Evolutionary conservation across 1,140 invertebrate species (phyloP).

Genomic region (Drosophila albomicans): DNA sequence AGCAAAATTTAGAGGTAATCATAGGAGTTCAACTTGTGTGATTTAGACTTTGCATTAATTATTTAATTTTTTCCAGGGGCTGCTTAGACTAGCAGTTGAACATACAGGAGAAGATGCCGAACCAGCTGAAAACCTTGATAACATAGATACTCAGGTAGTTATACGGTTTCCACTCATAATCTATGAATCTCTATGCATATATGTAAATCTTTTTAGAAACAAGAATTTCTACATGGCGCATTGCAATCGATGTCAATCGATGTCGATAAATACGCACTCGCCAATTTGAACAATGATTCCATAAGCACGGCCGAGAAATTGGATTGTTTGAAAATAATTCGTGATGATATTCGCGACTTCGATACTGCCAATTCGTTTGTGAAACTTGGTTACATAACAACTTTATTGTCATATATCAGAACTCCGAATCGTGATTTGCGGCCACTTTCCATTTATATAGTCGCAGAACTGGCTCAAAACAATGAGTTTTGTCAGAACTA

Average conservation of each 20-base stretch:
- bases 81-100: slow-evolving; percentile 53
- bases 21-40: not conserved
- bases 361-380: slow-evolving; percentile 64
- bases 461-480: slow-evolving; percentile 67
- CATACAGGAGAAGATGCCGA: slow-evolving; percentile 19
- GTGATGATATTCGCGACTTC: slow-evolving; percentile 65
- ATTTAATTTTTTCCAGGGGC: slow-evolving; percentile 26
- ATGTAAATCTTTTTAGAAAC: slow-evolving; percentile 31
- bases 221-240: slow-evolving; percentile 50
- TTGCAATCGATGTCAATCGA: slow-evolving; percentile 43
- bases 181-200: not conserved
- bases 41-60: not conserved
- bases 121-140: not conserved
- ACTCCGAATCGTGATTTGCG: slow-evolving; percentile 30
- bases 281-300: slow-evolving; percentile 31
- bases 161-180: not conserved
- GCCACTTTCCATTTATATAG: slow-evolving; percentile 47
- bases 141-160: slow-evolving; percentile 20
- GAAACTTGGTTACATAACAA: slow-evolving; percentile 46
- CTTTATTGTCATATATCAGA: slow-evolving; percentile 39
- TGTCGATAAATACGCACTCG: slow-evolving; percentile 47
- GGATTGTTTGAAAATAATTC: slow-evolving; percentile 53
- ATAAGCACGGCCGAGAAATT: slow-evolving; percentile 48
- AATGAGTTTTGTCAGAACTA: slow-evolving; percentile 65
- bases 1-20: slow-evolving; percentile 57